These are phyloP conservation scores for Cryptus armator DNA, from an alignment of 2,888 invertebrate species.

Conservation along the genomic window DNA sequence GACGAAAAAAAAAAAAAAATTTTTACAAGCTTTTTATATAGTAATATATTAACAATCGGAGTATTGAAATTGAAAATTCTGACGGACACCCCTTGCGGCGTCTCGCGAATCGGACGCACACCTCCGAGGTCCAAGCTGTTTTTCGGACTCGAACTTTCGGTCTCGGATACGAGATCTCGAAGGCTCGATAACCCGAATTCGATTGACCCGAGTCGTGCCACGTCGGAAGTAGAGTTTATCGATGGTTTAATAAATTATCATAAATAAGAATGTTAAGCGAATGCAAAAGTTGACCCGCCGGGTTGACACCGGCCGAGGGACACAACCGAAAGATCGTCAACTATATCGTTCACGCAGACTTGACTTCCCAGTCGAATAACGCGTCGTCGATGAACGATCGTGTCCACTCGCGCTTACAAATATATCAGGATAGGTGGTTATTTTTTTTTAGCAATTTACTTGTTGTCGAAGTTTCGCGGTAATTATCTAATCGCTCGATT, in stretches of 20 bases:
- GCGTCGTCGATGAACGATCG: slow-evolving; percentile 61
- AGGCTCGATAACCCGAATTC: slow-evolving; percentile 67
- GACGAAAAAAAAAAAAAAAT: no score
- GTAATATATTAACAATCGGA: no score
- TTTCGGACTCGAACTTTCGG: background rate
- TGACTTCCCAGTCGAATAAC: slow-evolving; percentile 58
- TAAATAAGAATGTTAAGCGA: slow-evolving; percentile 81
- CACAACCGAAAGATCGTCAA: slow-evolving; percentile 44
- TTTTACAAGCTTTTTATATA: no score
- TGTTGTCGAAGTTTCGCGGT: background rate
- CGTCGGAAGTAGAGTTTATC: slow-evolving; percentile 70
- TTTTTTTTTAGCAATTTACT: background rate
- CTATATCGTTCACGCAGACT: slow-evolving; percentile 23
- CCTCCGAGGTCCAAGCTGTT: background rate
- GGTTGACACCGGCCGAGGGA: slow-evolving; percentile 74
- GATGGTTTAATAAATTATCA: slow-evolving; percentile 82
- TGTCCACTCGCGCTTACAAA: slow-evolving; percentile 44
- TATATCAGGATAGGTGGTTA: slow-evolving; percentile 45
- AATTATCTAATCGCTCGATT: background rate
- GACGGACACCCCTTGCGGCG: no score
- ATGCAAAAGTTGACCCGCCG: slow-evolving; percentile 84
- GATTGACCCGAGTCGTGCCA: slow-evolving; percentile 68
- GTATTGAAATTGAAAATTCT: no score
- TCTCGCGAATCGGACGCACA: background rate
- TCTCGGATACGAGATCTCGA: slow-evolving; percentile 12